Evolutionary conservation across 2,797 vertebrate species (phyloP), one percentile per base, ranked within the genome.

Genomic region (Pseudomugil tenellus): DNA sequence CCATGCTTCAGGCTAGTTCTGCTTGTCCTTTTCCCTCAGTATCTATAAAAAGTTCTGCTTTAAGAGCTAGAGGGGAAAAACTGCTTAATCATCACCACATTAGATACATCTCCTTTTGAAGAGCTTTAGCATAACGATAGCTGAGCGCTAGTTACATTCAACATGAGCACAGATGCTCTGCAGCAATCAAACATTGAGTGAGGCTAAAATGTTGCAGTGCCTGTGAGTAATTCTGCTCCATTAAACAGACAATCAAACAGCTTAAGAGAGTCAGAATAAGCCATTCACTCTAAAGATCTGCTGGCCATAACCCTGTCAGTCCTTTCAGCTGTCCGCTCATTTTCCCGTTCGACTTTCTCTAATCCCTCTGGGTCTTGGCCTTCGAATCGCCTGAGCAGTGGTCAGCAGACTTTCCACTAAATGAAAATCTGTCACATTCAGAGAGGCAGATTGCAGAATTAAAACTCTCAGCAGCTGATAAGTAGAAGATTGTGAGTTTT

Each of bases 301-400:
- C 78, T 51, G 66, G 58, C 61, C 26, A 37, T 56, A 51, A 21
- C 67, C 54, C 67, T 61, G 54, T 76, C 43, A 52, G 53, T 39
- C 17, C 28, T 62, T 61, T 79, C 83, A 82, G 77, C 79, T 66
- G 61, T 86, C 62, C 59, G 10, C 76, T 80, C 80, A 84, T 90
- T 79, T 61, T 32, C 59, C 64, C 31, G 66, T 87, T 77, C 72
- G 77, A 65, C 43, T 21, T 81, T 64, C 74, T 60, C 37, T 91
- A 90, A 92, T 92, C 90, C 81, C 62, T 16, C 14, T 0, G 56
- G 70, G 81, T 57, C 83, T 70, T 76, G 83, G 87, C 79, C 81
- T 85, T 78, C 61, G 80, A 85, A 87, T 90, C 81, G 23, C 52
- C 60, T 48, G 53, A 78, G 55, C 62, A 35, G 70, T 76, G 78